These are phyloP conservation scores for Nanger granti DNA, from an alignment of 2,113 vertebrate species.

Conservation along the genomic window DNA sequence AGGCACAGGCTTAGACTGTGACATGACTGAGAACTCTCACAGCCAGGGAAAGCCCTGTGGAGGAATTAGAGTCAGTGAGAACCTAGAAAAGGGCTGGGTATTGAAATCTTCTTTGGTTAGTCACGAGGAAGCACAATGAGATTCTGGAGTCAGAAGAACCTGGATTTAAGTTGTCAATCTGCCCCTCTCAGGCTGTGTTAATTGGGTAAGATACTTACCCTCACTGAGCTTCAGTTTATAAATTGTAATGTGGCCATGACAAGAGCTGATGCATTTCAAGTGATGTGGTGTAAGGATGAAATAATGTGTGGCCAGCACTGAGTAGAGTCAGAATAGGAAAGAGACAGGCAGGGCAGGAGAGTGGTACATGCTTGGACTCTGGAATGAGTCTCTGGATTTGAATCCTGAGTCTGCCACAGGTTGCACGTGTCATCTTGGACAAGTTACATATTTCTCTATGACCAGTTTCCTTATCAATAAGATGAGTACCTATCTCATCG, in stretches of 20 bases:
- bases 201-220: not conserved
- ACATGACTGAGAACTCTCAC: not conserved
- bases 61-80: not conserved
- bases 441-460: not conserved
- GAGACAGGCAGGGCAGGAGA: too few relatives aligned
- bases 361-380: not conserved
- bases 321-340: not conserved
- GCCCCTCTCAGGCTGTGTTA: not conserved
- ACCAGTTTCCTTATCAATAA: not conserved
- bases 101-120: not conserved
- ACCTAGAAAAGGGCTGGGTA: not conserved
- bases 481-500: not conserved
- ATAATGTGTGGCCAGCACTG: not conserved
- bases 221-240: not conserved
- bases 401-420: not conserved
- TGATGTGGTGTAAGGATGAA: not conserved
- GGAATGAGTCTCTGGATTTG: not conserved
- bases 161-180: not conserved
- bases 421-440: not conserved
- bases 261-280: not conserved
- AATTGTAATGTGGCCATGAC: not conserved
- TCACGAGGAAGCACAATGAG: not conserved
- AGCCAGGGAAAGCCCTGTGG: not conserved
- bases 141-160: not conserved
- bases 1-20: not conserved